These are phyloP conservation scores for Cephus sareptanus DNA, from an alignment of 2,888 invertebrate genomes.

Conservation along the genomic window DNA sequence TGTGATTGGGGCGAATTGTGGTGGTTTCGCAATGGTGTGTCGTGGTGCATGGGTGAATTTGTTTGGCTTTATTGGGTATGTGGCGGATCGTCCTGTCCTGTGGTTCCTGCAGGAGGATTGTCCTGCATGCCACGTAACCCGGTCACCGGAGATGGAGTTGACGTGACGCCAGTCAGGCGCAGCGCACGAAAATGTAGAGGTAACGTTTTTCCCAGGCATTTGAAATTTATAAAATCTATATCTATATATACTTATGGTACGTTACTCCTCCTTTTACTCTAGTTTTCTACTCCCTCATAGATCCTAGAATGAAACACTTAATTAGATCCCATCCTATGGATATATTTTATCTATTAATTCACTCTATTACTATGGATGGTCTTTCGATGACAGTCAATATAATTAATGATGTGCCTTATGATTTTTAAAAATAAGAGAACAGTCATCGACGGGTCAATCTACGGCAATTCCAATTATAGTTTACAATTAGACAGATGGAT, in stretches of 20 bases:
- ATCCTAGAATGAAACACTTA: not conserved
- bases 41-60: conserved; percentile 40
- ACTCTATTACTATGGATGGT: not conserved
- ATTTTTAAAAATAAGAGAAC: not conserved
- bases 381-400: not conserved
- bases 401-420: not conserved
- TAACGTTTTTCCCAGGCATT: conserved; percentile 38
- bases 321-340: not conserved
- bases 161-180: conserved; percentile 68
- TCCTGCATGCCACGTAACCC: conserved; percentile 72
- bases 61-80: conserved; percentile 48
- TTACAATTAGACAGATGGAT: not conserved
- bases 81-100: conserved; percentile 50
- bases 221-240: too few relatives aligned
- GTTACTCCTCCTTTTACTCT: not conserved
- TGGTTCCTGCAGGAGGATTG: conserved; percentile 57
- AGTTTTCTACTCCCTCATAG: not conserved
- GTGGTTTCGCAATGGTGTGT: conserved; percentile 30
- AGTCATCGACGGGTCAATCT: not conserved
- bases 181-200: conserved; percentile 63
- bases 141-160: conserved; percentile 74
- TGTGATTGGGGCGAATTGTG: conserved; percentile 32
- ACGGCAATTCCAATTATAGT: not conserved
- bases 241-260: not conserved
- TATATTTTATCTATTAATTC: not conserved